Conservation (phyloP, 2,113 vertebrate species). For the Elgaria multicarinata region DNA sequence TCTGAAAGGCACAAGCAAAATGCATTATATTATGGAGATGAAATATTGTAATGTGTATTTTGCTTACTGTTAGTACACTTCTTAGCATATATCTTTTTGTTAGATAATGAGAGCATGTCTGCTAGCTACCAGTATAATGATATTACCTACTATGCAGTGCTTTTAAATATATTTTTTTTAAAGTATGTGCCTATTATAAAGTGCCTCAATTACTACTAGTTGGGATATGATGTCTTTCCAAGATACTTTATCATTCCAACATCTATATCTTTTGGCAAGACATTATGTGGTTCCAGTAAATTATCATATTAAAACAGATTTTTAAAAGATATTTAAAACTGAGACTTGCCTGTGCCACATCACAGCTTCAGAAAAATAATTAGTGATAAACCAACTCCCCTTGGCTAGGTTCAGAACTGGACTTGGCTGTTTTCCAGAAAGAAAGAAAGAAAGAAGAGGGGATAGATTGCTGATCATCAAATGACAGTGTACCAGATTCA, state of each 20-base stretch:
- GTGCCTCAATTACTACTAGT: not conserved
- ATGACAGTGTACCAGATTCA: not conserved
- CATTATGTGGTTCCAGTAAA: not conserved
- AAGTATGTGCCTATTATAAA: constrained; percentile 2
- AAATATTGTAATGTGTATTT: not conserved
- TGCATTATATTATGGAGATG: not conserved
- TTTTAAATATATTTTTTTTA: not conserved
- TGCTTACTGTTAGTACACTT: not conserved
- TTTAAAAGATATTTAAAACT: not conserved
- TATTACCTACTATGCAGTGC: not conserved
- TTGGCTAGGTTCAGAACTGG: not conserved
- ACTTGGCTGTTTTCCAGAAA: not conserved
- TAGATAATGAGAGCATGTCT: not conserved
- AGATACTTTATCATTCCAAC: not conserved
- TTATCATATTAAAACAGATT: not conserved
- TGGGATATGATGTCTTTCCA: not conserved
- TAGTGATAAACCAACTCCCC: not conserved
- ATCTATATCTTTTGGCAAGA: constrained; percentile 1
- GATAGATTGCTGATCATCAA: not conserved
- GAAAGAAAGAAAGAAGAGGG: too few relatives aligned
- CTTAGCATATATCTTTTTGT: not conserved
- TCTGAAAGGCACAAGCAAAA: not conserved
- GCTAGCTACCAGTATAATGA: not conserved
- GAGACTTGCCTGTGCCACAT: not conserved
- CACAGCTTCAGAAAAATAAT: not conserved